Base-by-base conservation (phyloP, 2,797 vertebrate genomes). In the Myotis vivesi region DNA sequence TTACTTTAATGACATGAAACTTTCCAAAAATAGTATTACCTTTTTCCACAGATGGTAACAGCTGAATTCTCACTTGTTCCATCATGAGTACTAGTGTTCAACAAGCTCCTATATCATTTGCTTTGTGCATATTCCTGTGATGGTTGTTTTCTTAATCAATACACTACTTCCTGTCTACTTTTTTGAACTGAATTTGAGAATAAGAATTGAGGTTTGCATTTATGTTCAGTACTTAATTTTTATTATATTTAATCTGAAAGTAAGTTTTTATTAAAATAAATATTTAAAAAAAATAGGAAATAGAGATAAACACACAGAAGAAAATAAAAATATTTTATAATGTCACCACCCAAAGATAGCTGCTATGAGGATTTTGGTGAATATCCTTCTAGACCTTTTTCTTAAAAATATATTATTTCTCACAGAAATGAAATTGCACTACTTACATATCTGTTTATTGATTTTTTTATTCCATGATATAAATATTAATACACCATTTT, bases 151-250 rank as follows among this genome's bases (percentile, higher is more conserved):
- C 10, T 77, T 38, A 76, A 20, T 49, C 0, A 30, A 87, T 11
- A 22, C 3, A 15, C 10, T 44, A 12, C 84, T 6, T 30, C 4
- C 33, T 9, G 87, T 83, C 38, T 82, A 16, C 38, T 75, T 91
- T 84, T 46, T 36, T 38, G 8, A 91, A 30, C 38, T 80, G n/a
- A 92, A 77, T 90, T 92, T 57, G 3, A 92, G 38, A 94, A 75
- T 80, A 68, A 94, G 36, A 89, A 76, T 49, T 94, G 17, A 86
- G 38, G 22, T 49, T 87, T 90, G 5, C 10, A 64, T 93, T 92
- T 64, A 36, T 51, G 6, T 83, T 87, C 73, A 57, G 49, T 12
- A 51, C 88, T 91, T 90, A 53, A 59, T 79, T 23, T 83, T 86
- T 83, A 57, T 75, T 51, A 87, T 86, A 90, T 85, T 94, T 59